Base-by-base conservation (phyloP, 2,113 vertebrate species). In the Ptilonorhynchus violaceus region DNA sequence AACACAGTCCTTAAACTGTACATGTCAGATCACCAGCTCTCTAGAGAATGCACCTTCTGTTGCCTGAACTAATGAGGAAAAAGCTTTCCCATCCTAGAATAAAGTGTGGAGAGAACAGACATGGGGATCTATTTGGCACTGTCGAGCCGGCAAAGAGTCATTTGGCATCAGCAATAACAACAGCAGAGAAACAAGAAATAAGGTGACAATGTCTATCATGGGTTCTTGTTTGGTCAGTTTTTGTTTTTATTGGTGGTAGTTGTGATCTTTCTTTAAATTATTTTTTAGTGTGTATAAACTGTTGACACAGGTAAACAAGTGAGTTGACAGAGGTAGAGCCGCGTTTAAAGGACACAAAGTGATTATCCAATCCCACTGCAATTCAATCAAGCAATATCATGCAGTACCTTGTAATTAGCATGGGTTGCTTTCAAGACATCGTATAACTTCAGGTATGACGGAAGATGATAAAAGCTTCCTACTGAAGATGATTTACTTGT, bases 381-480 rank as follows among this genome's bases (percentile, higher is more conserved):
- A 46, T 46, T 74, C 58, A 85, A 55, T 24, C 28, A 74, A 77
- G 80, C 2, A 1, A 22, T 19, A 68, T 18, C 23, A 55, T 7
- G 20, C 7, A 66, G 28, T 97, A 99, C 99, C 99, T 99, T 99
- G 82, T 99, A 99, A 98, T 99, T 99, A 56, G 99, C 98, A 18
- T 99, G 99, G 5, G 99, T 99, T 42, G 99, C 99, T 97, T 99
- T 99, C 89, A 99, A 98, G 67, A 99, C 99, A 58, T 99, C 99
- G 1, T 99, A 99, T 47, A 99, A 97, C 95, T 99, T 99, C 97
- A 99, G 98, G 97, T 99, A 99, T 3, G 99, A 98, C 25, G 99
- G 99, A 66, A 99, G 98, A 95, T 99, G 99, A 89, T 98, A 99
- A 98, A 99, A 99, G 91, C 98, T 99, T 90, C 99, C 99, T 66